phyloP scores from a whole-genome alignment of 2,797 vertebrate species.

The Cercopithecus mitis region DNA sequence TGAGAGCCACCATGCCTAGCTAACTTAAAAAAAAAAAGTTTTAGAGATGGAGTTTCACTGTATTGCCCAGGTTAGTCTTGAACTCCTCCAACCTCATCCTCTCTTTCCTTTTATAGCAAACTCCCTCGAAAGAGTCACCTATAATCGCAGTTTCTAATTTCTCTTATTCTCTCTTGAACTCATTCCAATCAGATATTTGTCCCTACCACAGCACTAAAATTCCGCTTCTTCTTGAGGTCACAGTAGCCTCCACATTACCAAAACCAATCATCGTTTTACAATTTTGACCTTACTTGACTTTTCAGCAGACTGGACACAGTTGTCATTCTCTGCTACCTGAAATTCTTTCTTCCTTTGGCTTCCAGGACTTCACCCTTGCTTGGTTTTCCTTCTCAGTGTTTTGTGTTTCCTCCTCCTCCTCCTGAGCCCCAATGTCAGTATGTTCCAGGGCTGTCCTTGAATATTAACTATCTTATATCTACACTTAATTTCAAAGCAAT shows the following conservation, averaged over 20 bases:
- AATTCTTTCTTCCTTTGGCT: not conserved
- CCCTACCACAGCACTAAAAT: not conserved
- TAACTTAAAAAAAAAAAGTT: not conserved
- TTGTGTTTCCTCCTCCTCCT: not conserved
- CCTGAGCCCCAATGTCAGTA: not conserved
- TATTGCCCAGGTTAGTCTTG: not conserved
- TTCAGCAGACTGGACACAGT: not conserved
- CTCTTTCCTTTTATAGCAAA: not conserved
- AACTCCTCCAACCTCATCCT: not conserved
- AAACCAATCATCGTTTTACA: not conserved
- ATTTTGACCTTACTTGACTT: not conserved
- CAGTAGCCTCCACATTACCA: not conserved
- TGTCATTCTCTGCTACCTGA: not conserved
- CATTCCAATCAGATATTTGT: not conserved
- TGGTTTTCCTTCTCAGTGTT: not conserved
- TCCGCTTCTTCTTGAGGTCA: not conserved
- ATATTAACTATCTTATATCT: not conserved
- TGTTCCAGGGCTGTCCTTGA: not conserved
- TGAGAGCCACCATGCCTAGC: not conserved
- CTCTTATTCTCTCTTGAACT: not conserved
- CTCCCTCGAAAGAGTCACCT: not conserved
- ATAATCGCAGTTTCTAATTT: not conserved
- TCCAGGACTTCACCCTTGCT: not conserved
- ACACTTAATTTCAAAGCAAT: not conserved
- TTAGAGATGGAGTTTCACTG: not conserved